Evolutionary conservation across 2,888 invertebrate species (phyloP).

Genomic region (Molorchus minor): DNA sequence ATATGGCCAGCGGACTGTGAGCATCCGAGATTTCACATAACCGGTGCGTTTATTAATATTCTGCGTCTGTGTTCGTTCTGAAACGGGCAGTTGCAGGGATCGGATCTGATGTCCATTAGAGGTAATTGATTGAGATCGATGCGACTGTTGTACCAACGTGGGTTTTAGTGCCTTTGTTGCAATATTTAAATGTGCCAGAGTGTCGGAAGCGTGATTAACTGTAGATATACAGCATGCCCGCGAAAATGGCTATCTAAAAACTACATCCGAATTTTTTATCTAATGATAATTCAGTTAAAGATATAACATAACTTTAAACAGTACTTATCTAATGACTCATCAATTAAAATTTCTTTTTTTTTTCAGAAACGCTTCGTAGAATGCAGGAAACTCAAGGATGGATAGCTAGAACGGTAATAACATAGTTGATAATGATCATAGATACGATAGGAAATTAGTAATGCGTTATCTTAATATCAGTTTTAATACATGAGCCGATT

Average conservation of each 20-base stretch:
- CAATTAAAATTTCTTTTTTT: conserved; percentile 8
- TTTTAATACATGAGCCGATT: conserved; percentile 4
- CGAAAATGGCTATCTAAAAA: too few relatives aligned
- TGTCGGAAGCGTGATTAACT: too few relatives aligned
- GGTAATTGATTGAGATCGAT: conserved; percentile 16
- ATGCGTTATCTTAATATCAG: conserved; percentile 13
- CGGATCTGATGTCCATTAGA: not conserved
- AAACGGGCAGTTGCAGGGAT: conserved; percentile 5
- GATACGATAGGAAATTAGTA: conserved; percentile 11
- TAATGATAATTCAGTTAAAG: too few relatives aligned
- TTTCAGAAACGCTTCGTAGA: too few relatives aligned
- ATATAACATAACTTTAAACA: too few relatives aligned
- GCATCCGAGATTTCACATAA: conserved; percentile 8
- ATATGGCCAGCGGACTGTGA: conserved; percentile 16
- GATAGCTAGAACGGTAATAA: conserved; percentile 4
- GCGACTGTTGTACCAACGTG: conserved; percentile 6
- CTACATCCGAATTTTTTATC: too few relatives aligned
- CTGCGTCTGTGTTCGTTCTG: conserved; percentile 5
- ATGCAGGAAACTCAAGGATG: conserved; percentile 6
- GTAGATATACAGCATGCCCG: too few relatives aligned
- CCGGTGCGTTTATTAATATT: conserved; percentile 8
- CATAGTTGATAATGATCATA: conserved; percentile 4
- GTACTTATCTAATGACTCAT: too few relatives aligned
- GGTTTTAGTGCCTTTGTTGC: conserved; percentile 13
- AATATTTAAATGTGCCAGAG: too few relatives aligned